Percentiles rank a stretch among this genome's conserved stretches.
These are phyloP conservation scores for Thecophora atra DNA, from an alignment of 2,888 invertebrate genomes.

Conservation along the genomic window DNA sequence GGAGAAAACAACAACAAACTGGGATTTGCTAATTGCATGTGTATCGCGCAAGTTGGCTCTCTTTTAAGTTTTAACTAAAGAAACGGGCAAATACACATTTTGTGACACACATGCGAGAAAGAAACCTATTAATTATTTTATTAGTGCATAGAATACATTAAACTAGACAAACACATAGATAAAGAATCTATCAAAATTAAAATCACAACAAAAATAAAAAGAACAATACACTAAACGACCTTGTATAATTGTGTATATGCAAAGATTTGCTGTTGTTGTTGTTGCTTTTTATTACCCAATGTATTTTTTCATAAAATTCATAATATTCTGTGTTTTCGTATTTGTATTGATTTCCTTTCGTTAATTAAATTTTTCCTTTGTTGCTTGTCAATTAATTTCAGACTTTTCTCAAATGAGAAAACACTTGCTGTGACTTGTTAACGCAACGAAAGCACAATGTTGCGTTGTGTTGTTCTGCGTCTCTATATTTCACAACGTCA, in stretches of 20 bases:
- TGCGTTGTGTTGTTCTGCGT: not conserved
- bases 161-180: not conserved
- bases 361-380: no score
- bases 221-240: not conserved
- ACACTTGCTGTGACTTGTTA: no score
- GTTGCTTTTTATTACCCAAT: constrained; percentile 10
- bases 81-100: not conserved
- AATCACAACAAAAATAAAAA: not conserved
- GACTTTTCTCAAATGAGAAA: no score
- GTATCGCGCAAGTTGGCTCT: not conserved
- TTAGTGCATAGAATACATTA: not conserved
- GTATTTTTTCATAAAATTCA: not conserved
- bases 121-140: constrained; percentile 2
- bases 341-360: not conserved
- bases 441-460: no score
- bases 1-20: not conserved
- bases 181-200: not conserved
- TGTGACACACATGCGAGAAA: not conserved
- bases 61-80: not conserved
- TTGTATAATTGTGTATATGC: not conserved
- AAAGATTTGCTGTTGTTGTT: not conserved
- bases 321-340: not conserved
- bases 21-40: not conserved
- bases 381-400: no score
- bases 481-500: not conserved